phyloP scores from a whole-genome alignment of 2,888 invertebrate species.

The Trimorus sp. region DNA sequence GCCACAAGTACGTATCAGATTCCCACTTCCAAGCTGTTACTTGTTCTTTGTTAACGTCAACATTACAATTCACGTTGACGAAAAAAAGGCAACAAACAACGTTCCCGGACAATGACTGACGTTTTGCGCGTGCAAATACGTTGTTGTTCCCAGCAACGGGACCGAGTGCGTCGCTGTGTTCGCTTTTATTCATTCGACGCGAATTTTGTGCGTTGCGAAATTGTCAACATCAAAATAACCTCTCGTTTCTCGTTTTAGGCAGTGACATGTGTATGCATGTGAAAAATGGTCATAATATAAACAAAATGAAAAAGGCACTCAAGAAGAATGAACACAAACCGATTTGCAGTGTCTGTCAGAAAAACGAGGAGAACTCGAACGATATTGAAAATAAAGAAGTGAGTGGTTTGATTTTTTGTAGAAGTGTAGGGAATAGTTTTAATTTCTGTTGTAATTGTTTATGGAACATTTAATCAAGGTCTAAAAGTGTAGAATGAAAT shows the following conservation, averaged over 20 bases:
- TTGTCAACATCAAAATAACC: too few species aligned
- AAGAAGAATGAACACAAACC: conserved; percentile 81
- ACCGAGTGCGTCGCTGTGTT: too few species aligned
- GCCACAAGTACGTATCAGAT: conserved; percentile 71
- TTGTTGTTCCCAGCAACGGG: too few species aligned
- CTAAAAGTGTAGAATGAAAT: too few species aligned
- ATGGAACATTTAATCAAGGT: too few species aligned
- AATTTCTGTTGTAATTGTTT: too few species aligned
- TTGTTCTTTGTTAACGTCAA: conserved; percentile 17
- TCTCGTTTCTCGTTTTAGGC: neutral
- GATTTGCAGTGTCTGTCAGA: conserved; percentile 85
- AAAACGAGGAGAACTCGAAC: conserved; percentile 81
- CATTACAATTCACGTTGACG: neutral
- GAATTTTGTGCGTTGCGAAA: too few species aligned
- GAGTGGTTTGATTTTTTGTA: conserved; percentile 5
- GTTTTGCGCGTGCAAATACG: too few species aligned
- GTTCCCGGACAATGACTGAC: too few species aligned
- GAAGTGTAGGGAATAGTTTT: too few species aligned
- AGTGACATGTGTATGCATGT: conserved; percentile 78
- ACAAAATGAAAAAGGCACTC: conserved; percentile 42
- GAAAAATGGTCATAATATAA: conserved; percentile 83
- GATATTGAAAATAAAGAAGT: conserved; percentile 82
- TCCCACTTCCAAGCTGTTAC: conserved; percentile 20
- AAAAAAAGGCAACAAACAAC: neutral
- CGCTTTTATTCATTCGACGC: too few species aligned